Evolutionary conservation across 2,888 invertebrate genomes (phyloP).

Genomic region (Sepiola atlantica): DNA sequence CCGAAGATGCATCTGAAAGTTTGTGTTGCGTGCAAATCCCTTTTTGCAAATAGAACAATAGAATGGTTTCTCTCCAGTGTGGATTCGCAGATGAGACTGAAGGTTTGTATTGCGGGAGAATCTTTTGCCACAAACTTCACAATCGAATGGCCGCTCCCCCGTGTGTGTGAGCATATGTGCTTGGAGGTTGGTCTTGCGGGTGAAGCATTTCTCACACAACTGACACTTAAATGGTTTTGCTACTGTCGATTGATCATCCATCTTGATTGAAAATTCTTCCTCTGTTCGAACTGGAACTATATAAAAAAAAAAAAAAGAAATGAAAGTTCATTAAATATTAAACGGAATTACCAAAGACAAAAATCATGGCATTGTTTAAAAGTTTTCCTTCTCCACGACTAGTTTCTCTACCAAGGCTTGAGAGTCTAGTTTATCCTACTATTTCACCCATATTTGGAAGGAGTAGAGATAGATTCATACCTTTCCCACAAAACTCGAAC

Average conservation of each 20-base stretch:
- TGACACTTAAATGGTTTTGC: background rate
- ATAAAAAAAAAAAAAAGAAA: too few species aligned
- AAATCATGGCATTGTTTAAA: too few species aligned
- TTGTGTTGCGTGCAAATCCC: background rate
- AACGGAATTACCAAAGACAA: too few species aligned
- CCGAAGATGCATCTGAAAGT: background rate
- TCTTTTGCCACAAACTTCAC: background rate
- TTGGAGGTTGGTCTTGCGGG: background rate
- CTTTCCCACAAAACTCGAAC: too few species aligned
- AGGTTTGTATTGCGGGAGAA: background rate
- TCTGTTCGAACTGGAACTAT: too few species aligned
- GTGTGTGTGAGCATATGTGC: background rate
- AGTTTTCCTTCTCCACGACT: too few species aligned
- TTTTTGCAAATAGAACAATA: background rate
- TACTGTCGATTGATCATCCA: background rate
- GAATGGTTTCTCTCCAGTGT: background rate
- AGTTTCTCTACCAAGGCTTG: too few species aligned
- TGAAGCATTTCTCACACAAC: background rate
- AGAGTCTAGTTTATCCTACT: too few species aligned
- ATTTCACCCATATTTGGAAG: too few species aligned
- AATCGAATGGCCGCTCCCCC: background rate
- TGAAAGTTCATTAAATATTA: too few species aligned
- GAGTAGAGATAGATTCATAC: too few species aligned
- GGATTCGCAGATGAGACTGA: background rate
- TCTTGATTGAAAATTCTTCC: background rate